phyloP scores from a whole-genome alignment of 2,797 vertebrate species.

The Spondyliosoma cantharus region DNA sequence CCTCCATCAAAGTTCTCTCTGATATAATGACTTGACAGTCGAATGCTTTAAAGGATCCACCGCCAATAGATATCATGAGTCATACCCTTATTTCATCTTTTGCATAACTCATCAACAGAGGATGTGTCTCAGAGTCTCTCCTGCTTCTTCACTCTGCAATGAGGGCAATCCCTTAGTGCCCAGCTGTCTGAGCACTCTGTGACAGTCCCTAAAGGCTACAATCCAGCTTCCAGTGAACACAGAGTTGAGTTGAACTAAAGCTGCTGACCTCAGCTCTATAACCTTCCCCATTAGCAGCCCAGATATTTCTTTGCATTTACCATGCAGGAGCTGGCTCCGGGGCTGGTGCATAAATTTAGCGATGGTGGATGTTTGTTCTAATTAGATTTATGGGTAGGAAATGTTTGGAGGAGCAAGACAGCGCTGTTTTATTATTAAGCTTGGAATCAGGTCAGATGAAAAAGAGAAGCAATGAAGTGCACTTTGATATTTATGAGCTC shows the following conservation, averaged over 20 bases:
- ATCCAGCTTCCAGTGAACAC: slow-evolving; percentile 60
- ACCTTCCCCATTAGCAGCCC: slow-evolving; percentile 75
- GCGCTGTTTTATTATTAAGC: slow-evolving; percentile 74
- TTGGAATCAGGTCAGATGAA: slow-evolving; percentile 75
- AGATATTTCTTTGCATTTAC: slow-evolving; percentile 75
- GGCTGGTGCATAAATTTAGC: slow-evolving; percentile 76
- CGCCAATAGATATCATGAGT: slow-evolving; percentile 24
- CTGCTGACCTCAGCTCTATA: slow-evolving; percentile 82
- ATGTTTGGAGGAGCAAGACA: slow-evolving; percentile 75
- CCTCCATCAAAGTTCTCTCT: slow-evolving; percentile 4
- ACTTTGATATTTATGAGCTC: slow-evolving; percentile 73
- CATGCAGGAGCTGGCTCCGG: slow-evolving; percentile 69
- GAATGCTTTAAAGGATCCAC: slow-evolving; percentile 28
- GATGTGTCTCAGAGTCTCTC: slow-evolving; percentile 33
- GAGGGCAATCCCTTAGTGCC: slow-evolving; percentile 60
- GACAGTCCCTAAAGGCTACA: slow-evolving; percentile 66
- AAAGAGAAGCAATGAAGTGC: slow-evolving; percentile 69
- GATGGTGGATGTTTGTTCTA: slow-evolving; percentile 76
- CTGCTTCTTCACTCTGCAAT: slow-evolving; percentile 48
- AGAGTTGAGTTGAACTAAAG: slow-evolving; percentile 68
- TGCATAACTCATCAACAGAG: slow-evolving; percentile 48
- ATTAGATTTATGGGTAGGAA: slow-evolving; percentile 79
- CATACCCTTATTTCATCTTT: slow-evolving; percentile 29
- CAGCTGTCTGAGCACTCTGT: slow-evolving; percentile 68
- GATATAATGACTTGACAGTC: slow-evolving; percentile 25